phyloP scores from a whole-genome alignment of 2,797 vertebrate species.

The Cyclopterus lumpus region DNA sequence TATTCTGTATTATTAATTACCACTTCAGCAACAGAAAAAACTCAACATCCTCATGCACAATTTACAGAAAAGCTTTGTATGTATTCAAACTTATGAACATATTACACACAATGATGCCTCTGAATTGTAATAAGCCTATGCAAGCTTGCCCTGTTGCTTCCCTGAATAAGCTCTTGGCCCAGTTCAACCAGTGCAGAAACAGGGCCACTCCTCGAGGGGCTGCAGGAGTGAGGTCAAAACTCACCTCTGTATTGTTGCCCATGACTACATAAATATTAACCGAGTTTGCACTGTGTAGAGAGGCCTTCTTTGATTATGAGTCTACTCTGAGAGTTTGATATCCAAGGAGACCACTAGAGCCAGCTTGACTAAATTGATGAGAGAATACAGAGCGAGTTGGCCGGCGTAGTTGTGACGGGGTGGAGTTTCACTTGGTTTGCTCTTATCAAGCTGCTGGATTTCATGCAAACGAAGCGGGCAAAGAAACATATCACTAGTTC shows the following conservation, averaged over 20 bases:
- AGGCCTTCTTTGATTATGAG: constrained; percentile 77
- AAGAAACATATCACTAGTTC: constrained; percentile 41
- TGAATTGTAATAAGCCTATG: background rate
- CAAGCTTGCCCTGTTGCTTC: constrained; percentile 21
- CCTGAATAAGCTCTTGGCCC: constrained; percentile 35
- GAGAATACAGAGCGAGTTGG: constrained; percentile 55
- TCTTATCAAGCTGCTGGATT: constrained; percentile 46
- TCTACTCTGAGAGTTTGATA: constrained; percentile 68
- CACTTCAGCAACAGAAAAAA: background rate
- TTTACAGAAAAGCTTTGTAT: constrained; percentile 6
- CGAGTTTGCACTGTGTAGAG: constrained; percentile 65
- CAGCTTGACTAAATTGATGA: constrained; percentile 72
- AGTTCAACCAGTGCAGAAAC: constrained; percentile 40
- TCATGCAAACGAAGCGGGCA: constrained; percentile 58
- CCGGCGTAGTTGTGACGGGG: constrained; percentile 34
- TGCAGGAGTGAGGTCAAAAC: constrained; percentile 63
- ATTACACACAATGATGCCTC: background rate
- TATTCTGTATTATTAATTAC: background rate
- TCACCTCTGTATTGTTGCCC: constrained; percentile 70
- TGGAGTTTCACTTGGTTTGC: constrained; percentile 55
- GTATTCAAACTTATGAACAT: background rate
- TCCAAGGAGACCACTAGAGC: constrained; percentile 72
- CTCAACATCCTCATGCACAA: background rate
- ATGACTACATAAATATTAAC: constrained; percentile 84
- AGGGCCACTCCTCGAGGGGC: constrained; percentile 57